phyloP scores from a whole-genome alignment of 2,113 vertebrate species.

The Leptobrachium ailaonicum region DNA sequence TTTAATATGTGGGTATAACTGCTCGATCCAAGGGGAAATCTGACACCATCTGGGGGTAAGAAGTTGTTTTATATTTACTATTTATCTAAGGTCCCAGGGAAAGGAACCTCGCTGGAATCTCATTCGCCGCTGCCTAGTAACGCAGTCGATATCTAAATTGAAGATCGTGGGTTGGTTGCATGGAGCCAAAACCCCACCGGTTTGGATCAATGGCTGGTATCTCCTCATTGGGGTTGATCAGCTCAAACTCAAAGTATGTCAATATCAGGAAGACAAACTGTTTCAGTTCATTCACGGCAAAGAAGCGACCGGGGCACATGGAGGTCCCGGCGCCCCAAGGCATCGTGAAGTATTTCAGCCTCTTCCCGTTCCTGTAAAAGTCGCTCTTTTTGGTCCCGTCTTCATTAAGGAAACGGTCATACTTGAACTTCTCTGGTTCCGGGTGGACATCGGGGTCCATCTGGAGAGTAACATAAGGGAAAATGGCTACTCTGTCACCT shows the following conservation, averaged over 20 bases:
- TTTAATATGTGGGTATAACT: too few species aligned
- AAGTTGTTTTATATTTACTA: not conserved
- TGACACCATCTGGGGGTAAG: too few species aligned
- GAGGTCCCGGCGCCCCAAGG: constrained; percentile 85
- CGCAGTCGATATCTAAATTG: constrained; percentile 75
- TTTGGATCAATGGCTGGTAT: constrained; percentile 70
- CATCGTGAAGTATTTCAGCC: constrained; percentile 84
- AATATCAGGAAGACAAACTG: constrained; percentile 85
- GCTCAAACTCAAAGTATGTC: constrained; percentile 81
- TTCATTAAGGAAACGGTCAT: constrained; percentile 78
- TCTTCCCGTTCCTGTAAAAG: constrained; percentile 84
- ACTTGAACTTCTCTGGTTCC: constrained; percentile 77
- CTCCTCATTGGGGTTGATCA: constrained; percentile 67
- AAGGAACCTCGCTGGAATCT: too few species aligned
- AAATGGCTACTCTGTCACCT: constrained; percentile 79
- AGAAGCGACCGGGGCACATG: constrained; percentile 86
- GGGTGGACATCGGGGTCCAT: constrained; percentile 84
- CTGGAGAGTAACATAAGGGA: constrained; percentile 80
- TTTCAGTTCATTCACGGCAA: constrained; percentile 85
- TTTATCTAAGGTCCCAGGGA: too few species aligned
- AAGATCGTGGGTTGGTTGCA: constrained; percentile 76
- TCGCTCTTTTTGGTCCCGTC: constrained; percentile 74
- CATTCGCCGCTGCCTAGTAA: constrained; percentile 18
- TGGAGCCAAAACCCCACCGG: constrained; percentile 83
- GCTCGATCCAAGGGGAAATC: not conserved